These are phyloP conservation scores for Pteronotus mesoamericanus DNA, from an alignment of 2,797 vertebrate genomes.

Conservation along the genomic window DNA sequence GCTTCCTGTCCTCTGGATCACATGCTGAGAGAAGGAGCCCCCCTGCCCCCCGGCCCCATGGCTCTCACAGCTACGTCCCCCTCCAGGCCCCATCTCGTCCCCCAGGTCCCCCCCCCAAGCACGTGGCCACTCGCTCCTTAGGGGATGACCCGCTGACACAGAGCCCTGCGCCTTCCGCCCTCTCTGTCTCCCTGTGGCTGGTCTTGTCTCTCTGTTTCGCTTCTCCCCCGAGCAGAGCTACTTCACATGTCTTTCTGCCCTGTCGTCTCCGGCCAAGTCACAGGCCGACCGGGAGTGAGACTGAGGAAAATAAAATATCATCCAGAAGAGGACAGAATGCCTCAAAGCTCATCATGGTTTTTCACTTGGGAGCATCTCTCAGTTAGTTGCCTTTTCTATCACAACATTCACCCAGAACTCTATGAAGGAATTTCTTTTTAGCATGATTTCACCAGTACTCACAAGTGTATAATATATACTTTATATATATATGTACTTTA, in stretches of 20 bases:
- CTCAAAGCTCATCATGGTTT: not conserved
- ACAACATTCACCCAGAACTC: not conserved
- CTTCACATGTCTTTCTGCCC: not conserved
- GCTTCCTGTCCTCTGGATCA: not conserved
- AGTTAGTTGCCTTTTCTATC: not conserved
- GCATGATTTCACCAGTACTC: not conserved
- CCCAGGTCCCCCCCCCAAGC: not conserved
- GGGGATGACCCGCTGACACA: accelerated
- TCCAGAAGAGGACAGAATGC: not conserved
- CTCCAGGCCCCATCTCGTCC: not conserved
- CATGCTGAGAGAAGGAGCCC: not conserved
- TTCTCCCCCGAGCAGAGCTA: not conserved
- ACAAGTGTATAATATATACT: too few relatives aligned
- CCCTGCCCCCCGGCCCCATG: too few relatives aligned
- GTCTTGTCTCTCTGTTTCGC: not conserved
- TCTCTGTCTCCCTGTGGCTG: not conserved
- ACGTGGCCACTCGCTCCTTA: not conserved
- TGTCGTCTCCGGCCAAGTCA: not conserved
- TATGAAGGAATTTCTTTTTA: not conserved
- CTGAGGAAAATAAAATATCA: not conserved
- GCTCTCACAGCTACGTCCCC: not conserved
- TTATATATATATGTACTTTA: too few relatives aligned
- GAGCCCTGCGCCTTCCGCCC: not conserved
- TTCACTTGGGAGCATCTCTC: not conserved
- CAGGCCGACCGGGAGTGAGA: not conserved